Percentiles rank a stretch among this genome's conserved stretches.
phyloP scores from a whole-genome alignment of 2,888 invertebrate genomes.

The Ichneumon xanthorius region DNA sequence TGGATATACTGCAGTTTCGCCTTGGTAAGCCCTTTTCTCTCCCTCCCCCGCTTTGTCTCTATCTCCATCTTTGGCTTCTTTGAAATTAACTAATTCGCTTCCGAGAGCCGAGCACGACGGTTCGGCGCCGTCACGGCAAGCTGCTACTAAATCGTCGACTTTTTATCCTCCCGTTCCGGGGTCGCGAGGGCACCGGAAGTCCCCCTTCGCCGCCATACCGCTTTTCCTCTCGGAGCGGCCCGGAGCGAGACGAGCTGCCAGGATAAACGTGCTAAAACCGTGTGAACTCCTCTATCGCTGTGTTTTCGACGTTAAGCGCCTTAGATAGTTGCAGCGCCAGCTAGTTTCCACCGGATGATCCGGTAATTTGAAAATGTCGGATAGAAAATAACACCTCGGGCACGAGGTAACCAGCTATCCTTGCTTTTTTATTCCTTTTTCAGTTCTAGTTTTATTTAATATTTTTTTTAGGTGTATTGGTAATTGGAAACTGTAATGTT shows the following conservation, averaged over 20 bases:
- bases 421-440: background rate
- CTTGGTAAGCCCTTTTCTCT: slow-evolving; percentile 12
- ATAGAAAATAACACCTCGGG: slow-evolving; percentile 74
- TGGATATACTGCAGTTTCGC: slow-evolving; percentile 36
- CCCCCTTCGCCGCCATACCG: slow-evolving; percentile 48
- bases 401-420: slow-evolving; percentile 3
- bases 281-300: slow-evolving; percentile 74
- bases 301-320: slow-evolving; percentile 76
- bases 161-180: slow-evolving; percentile 66
- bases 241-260: slow-evolving; percentile 64
- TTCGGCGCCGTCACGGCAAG: slow-evolving; percentile 67
- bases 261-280: slow-evolving; percentile 77
- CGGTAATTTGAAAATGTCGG: slow-evolving; percentile 80
- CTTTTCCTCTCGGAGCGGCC: slow-evolving; percentile 19
- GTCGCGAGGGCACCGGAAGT: slow-evolving; percentile 48
- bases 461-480: no score
- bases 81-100: slow-evolving; percentile 67
- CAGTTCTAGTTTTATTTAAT: background rate
- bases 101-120: slow-evolving; percentile 54
- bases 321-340: slow-evolving; percentile 77
- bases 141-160: slow-evolving; percentile 70
- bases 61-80: slow-evolving; percentile 39
- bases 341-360: slow-evolving; percentile 78
- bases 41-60: background rate
- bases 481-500: no score